Base-by-base conservation (phyloP, 2,888 invertebrate species). In the Brachynemurus nebulosus region DNA sequence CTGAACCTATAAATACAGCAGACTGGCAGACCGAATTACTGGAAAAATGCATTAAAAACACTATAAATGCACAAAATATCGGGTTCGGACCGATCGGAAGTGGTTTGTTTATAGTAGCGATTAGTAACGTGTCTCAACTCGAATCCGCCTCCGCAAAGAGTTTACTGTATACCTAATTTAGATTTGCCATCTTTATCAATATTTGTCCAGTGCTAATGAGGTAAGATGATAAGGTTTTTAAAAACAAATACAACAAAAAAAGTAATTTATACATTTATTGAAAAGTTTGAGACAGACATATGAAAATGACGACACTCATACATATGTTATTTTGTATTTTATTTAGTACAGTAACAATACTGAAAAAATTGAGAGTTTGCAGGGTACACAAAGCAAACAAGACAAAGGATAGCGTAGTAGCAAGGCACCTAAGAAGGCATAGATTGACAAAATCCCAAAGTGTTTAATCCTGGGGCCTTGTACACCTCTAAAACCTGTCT, bases 251-350 rank as follows among this genome's bases (percentile, higher is more conserved):
- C 16, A 6, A 33, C n/a, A 14, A 25, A 14, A 33, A 37, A 19
- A 17, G 12, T 12, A 53, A 55, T 55, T 52, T 57, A 59, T 57
- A 59, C 59, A 60, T 61, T 61, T 61, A 61, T 60, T 60, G 56
- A 57, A 53, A 55, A 56, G 55, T 54, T 53, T 55, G 53, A 53
- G 55, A 54, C 53, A 55, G 44, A 46, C 45, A 48, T 46, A 46
- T 46, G 45, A 48, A 43, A 43, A 44, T 25, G 41, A 48, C 42
- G 20, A 44, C 46, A 46, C 48, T 38, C 48, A 43, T 35, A 48
- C 45, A 44, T 42, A 37, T 20, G 20, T 20, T 40, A 42, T 38
- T 27, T 16, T 40, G 17, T 19, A 20, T 21, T 19, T 18, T 37
- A n/a, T 18, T 18, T 12, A 37, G n/a, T 18, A 18, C 18, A 37